These are phyloP conservation scores for Leptoteleia sp. DNA, from an alignment of 1,140 invertebrate species.

Conservation along the genomic window DNA sequence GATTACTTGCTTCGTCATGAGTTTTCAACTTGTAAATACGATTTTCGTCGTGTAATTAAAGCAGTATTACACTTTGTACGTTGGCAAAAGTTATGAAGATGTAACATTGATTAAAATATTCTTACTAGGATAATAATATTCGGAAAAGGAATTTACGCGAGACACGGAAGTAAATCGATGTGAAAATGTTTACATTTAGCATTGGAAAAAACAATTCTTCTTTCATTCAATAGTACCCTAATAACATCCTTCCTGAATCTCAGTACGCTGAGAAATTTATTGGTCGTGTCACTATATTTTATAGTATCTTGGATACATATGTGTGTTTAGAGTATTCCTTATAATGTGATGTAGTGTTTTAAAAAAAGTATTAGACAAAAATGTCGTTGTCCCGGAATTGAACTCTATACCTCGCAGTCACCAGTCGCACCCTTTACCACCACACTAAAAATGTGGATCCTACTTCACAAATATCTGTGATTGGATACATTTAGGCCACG, in stretches of 20 bases:
- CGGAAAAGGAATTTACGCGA: conserved; percentile 16
- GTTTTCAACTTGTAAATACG: conserved; percentile 43
- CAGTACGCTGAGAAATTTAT: too few relatives aligned
- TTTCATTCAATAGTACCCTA: conserved; percentile 1
- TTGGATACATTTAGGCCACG: too few relatives aligned
- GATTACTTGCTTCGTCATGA: conserved; percentile 9
- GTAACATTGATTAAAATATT: conserved; percentile 30
- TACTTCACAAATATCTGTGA: too few relatives aligned
- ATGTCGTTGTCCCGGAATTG: too few relatives aligned
- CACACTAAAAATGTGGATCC: too few relatives aligned
- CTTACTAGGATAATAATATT: conserved; percentile 32
- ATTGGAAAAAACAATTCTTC: neutral
- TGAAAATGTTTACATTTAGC: conserved; percentile 9
- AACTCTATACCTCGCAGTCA: too few relatives aligned
- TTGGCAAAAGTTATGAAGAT: conserved; percentile 17
- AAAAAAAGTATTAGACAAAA: too few relatives aligned
- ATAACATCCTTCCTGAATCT: neutral
- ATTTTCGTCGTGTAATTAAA: conserved; percentile 43
- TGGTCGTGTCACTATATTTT: too few relatives aligned
- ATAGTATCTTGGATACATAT: too few relatives aligned
- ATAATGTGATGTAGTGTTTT: too few relatives aligned
- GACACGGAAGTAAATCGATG: conserved; percentile 25
- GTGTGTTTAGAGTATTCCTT: too few relatives aligned
- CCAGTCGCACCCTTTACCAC: too few relatives aligned
- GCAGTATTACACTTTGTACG: conserved; percentile 49